Evolutionary conservation across 2,888 invertebrate genomes (phyloP).

Genomic region (Carabus problematicus): DNA sequence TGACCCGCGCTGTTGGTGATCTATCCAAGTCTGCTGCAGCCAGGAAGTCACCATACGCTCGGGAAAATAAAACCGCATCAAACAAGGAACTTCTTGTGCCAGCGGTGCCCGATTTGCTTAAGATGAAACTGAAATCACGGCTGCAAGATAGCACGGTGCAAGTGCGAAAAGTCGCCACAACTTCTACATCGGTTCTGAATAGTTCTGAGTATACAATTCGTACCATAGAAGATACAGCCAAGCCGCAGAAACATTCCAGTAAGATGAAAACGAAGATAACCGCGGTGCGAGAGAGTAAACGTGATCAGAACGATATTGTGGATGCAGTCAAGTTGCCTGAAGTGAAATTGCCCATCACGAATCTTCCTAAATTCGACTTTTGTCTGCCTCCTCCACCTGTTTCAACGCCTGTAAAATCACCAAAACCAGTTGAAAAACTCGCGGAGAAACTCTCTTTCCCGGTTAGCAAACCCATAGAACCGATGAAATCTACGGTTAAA

Average conservation of each 20-base stretch:
- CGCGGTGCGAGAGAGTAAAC: conserved; percentile 49
- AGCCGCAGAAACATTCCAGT: conserved; percentile 55
- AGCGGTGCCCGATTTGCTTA: conserved; percentile 68
- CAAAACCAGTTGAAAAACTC: conserved; percentile 42
- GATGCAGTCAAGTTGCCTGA: conserved; percentile 63
- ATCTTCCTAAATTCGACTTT: conserved; percentile 66
- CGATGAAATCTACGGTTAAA: conserved; percentile 18
- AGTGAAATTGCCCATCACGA: conserved; percentile 64
- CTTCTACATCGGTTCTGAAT: conserved; percentile 60
- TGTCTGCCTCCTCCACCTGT: conserved; percentile 54
- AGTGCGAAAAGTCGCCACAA: conserved; percentile 67
- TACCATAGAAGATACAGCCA: conserved; percentile 48
- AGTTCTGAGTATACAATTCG: conserved; percentile 52
- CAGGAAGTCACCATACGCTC: conserved; percentile 51
- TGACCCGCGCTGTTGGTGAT: conserved; percentile 52
- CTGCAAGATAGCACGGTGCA: conserved; percentile 68
- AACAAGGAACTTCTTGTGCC: conserved; percentile 67
- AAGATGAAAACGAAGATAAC: conserved; percentile 59
- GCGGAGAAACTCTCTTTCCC: conserved; percentile 35
- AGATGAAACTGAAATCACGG: conserved; percentile 65
- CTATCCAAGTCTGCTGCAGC: conserved; percentile 48
- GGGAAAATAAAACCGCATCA: conserved; percentile 49
- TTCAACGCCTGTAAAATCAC: conserved; percentile 42
- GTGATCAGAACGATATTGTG: conserved; percentile 57
- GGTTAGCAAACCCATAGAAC: conserved; percentile 13